Evolutionary conservation across 2,888 invertebrate species (phyloP), one percentile per base, ranked within the genome.

Genomic region (Cancer borealis): DNA sequence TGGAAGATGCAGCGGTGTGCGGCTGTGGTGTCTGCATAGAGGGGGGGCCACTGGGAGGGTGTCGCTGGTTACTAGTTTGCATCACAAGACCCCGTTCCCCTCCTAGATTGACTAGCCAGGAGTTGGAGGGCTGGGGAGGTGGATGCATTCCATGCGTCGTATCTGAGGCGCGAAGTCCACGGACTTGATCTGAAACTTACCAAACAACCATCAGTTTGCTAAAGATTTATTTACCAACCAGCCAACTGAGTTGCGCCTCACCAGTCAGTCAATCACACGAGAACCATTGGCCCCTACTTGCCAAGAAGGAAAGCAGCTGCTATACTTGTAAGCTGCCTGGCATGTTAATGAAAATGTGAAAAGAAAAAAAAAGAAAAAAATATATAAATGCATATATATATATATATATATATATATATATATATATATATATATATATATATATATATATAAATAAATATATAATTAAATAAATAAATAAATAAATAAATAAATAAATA

Each of bases 311-410:
- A 39, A 39, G 39, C 39, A 39, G 39, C 39, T 2, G 39, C 39
- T 39, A 39, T 2, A 39, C 39, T 39, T 39, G 39, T 39, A 39
- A 39, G 39, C 39, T 39, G 39, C 39, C 39, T 39, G 39, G 39
- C 39, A 39, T 1, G 39, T 39, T 39, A 39, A 39, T 39, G 39
- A 39, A 39, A 39, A 39, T 2, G 39, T 39, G 39, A 39, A 39
- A 39, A 39, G 39, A 39, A 39, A 39, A 39, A 2, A 39, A 39
- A 39, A 39, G 39, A 39, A 39, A 39, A 39, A 39, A 39, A 92
- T 92, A 92, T 73, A 73, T 92, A 92, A 45, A 92, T 92, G 39
- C 46, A 92, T 60, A 92, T 73, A 73, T 39, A 92, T 66, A 39
- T 39, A 39, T 39, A 39, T 1, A 39, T 39, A 39, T 39, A 39